Percentiles rank a stretch among this genome's conserved stretches.
These are phyloP conservation scores for Diogma glabrata DNA, from an alignment of 2,888 invertebrate genomes.

Conservation along the genomic window DNA sequence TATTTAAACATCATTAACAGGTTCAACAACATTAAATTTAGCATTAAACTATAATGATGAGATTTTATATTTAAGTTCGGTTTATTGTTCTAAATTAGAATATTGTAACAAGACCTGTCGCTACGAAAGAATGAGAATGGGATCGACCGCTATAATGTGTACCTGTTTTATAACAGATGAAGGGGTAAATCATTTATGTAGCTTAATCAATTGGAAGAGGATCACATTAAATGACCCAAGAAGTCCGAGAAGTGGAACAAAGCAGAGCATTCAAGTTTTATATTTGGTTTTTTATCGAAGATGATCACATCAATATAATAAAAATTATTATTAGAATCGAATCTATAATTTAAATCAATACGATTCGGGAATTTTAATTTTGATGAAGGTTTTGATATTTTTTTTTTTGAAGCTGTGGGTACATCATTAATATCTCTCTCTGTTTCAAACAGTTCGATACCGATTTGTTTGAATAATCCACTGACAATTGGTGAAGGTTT, in stretches of 20 bases:
- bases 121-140: slow-evolving; percentile 15
- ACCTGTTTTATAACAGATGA: slow-evolving; percentile 16
- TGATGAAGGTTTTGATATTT: too few species aligned
- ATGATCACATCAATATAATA: too few species aligned
- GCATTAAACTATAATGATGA: slow-evolving; percentile 18
- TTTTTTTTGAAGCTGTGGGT: too few species aligned
- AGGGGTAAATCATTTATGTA: slow-evolving; percentile 15
- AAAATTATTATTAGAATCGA: too few species aligned
- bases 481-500: too few species aligned
- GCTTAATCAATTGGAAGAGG: slow-evolving; percentile 14
- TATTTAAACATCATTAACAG: slow-evolving; percentile 15
- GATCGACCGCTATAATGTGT: slow-evolving; percentile 17
- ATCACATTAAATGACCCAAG: slow-evolving; percentile 18
- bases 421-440: too few species aligned
- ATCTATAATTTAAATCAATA: too few species aligned
- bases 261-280: slow-evolving; percentile 16
- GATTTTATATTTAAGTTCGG: slow-evolving; percentile 16
- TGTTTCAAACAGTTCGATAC: too few species aligned
- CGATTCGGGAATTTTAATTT: too few species aligned
- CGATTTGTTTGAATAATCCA: too few species aligned
- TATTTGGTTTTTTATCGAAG: too few species aligned
- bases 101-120: slow-evolving; percentile 17
- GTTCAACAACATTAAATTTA: slow-evolving; percentile 16
- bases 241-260: slow-evolving; percentile 13
- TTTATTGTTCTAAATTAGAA: slow-evolving; percentile 17